These are phyloP conservation scores for Diplolepis rosae DNA, from an alignment of 2,888 invertebrate genomes.

Conservation along the genomic window DNA sequence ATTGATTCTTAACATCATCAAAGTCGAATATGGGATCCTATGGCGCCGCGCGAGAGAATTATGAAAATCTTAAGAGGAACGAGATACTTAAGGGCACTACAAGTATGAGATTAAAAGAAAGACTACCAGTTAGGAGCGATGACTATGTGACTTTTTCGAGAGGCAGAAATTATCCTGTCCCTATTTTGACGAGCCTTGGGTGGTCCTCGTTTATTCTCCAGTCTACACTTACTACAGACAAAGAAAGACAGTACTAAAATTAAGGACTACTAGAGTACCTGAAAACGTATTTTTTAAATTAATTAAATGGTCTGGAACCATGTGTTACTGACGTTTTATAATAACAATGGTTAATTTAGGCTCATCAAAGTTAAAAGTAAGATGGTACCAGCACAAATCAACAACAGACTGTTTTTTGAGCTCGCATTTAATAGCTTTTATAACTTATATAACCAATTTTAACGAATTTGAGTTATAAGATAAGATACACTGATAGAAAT, in stretches of 20 bases:
- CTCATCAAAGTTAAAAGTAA: slow-evolving; percentile 13
- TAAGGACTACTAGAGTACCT: slow-evolving; percentile 18
- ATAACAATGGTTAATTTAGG: background rate
- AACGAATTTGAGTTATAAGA: too few relatives aligned
- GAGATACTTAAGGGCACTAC: slow-evolving; percentile 60
- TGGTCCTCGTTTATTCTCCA: slow-evolving; percentile 58
- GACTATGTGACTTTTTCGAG: slow-evolving; percentile 70
- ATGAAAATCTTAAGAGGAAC: slow-evolving; percentile 65
- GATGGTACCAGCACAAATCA: slow-evolving; percentile 8
- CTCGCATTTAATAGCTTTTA: too few relatives aligned
- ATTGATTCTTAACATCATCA: too few relatives aligned
- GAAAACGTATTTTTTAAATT: slow-evolving; percentile 23
- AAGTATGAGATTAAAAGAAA: slow-evolving; percentile 69
- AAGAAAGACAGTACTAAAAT: slow-evolving; percentile 9
- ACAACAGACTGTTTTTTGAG: background rate
- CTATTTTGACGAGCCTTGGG: slow-evolving; percentile 65
- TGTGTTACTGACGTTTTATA: background rate
- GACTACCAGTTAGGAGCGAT: slow-evolving; percentile 73
- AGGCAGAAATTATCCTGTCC: slow-evolving; percentile 69
- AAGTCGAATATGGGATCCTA: slow-evolving; percentile 37
- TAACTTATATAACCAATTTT: too few relatives aligned
- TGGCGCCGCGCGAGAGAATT: slow-evolving; percentile 53
- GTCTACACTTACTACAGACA: slow-evolving; percentile 19
- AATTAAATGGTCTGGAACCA: slow-evolving; percentile 15
- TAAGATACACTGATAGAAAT: too few relatives aligned